These are phyloP conservation scores for Temnothorax unifasciatus DNA, from an alignment of 2,888 invertebrate genomes.

Conservation along the genomic window DNA sequence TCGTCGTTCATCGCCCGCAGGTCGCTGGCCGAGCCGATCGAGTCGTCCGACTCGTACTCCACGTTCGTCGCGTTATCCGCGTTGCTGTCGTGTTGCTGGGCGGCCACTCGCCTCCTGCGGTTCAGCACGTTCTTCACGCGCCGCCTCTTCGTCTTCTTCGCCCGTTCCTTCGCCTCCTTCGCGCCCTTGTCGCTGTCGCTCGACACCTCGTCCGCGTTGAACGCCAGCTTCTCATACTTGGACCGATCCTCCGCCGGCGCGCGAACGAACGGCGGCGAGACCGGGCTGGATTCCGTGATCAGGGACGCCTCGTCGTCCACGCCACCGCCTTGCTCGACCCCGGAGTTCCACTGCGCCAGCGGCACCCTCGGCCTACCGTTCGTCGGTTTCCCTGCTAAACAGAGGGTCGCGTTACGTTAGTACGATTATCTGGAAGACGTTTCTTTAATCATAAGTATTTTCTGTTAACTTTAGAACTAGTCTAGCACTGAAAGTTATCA, in stretches of 20 bases:
- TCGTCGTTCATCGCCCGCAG: slow-evolving; percentile 87
- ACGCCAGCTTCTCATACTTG: slow-evolving; percentile 92
- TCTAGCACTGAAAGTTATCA: background rate
- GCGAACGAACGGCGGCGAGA: slow-evolving; percentile 88
- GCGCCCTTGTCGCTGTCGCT: slow-evolving; percentile 84
- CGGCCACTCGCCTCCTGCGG: slow-evolving; percentile 77
- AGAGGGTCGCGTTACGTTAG: slow-evolving; percentile 37
- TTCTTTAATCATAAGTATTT: background rate
- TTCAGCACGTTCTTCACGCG: slow-evolving; percentile 80
- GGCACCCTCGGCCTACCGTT: slow-evolving; percentile 74
- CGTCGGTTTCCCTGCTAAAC: slow-evolving; percentile 78
- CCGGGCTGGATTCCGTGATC: slow-evolving; percentile 83
- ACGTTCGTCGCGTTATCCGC: slow-evolving; percentile 63
- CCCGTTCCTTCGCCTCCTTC: slow-evolving; percentile 77
- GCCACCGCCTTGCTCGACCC: slow-evolving; percentile 71
- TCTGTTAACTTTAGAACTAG: slow-evolving; percentile 9
- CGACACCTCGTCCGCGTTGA: slow-evolving; percentile 88
- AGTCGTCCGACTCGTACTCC: slow-evolving; percentile 89
- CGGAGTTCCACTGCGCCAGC: slow-evolving; percentile 80
- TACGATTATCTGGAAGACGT: background rate
- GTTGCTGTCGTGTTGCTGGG: slow-evolving; percentile 51
- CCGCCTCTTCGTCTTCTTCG: slow-evolving; percentile 84
- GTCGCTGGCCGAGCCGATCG: slow-evolving; percentile 92
- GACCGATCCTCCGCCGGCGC: slow-evolving; percentile 91
- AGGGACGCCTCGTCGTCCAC: slow-evolving; percentile 86